Conservation (phyloP, 2,797 vertebrate species). For the Hirundo rustica region DNA sequence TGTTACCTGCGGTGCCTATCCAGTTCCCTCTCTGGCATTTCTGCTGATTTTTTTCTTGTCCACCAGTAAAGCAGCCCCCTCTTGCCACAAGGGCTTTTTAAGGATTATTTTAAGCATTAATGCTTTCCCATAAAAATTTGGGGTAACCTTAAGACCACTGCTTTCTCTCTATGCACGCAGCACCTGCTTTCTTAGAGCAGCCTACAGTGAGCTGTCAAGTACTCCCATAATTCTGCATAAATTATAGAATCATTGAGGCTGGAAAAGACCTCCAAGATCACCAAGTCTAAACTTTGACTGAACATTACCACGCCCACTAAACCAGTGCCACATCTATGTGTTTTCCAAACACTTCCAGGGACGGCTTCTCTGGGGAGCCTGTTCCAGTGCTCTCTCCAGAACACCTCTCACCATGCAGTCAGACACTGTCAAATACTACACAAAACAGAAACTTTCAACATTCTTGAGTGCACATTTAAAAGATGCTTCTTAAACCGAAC, state of each 20-base stretch:
- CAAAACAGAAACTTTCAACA: background rate
- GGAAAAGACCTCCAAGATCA: background rate
- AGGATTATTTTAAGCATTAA: background rate
- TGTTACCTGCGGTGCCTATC: background rate
- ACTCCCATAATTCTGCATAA: background rate
- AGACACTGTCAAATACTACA: background rate
- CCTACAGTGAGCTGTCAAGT: background rate
- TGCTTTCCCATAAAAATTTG: background rate
- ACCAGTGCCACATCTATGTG: fast-evolving
- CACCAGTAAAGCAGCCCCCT: background rate
- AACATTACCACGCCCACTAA: background rate
- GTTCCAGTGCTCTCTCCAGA: background rate
- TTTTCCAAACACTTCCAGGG: background rate
- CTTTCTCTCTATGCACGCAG: background rate
- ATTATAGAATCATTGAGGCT: background rate
- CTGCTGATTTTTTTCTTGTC: background rate
- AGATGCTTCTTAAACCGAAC: background rate
- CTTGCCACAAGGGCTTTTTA: background rate
- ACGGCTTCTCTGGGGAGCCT: background rate
- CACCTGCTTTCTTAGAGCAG: background rate
- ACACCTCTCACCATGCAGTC: background rate
- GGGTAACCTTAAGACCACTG: background rate
- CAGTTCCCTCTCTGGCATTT: background rate
- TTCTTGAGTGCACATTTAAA: background rate
- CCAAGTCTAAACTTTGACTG: background rate